A percentile compares a stretch with the other conserved stretches of the same genome.
Evolutionary conservation across 2,797 vertebrate genomes (phyloP).

Genomic region (Australoheros facetus): DNA sequence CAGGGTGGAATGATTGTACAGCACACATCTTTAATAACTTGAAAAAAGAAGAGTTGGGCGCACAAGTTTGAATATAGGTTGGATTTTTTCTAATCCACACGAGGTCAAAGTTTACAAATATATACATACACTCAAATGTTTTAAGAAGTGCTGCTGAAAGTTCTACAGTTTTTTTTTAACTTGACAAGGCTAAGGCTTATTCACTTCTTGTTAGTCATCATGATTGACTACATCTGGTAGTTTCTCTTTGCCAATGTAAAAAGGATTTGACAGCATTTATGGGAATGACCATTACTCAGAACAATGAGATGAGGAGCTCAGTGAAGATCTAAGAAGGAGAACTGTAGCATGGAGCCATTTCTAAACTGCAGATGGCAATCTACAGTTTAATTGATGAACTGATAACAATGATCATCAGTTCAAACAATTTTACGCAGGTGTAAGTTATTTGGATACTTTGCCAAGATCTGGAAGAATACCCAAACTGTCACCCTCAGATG

Average conservation of each 20-base stretch:
- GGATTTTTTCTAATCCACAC: not conserved
- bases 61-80: not conserved
- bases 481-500: not conserved
- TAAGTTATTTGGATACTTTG: not conserved
- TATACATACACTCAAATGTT: not conserved
- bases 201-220: not conserved
- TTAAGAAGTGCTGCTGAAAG: too few species aligned
- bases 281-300: not conserved
- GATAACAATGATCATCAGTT: not conserved
- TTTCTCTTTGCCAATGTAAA: not conserved
- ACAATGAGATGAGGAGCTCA: not conserved
- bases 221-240: not conserved
- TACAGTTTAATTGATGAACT: too few species aligned
- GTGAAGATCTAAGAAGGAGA: not conserved
- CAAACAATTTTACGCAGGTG: not conserved
- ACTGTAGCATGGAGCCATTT: not conserved
- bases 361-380: not conserved
- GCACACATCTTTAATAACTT: too few species aligned
- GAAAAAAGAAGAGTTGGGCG: too few species aligned
- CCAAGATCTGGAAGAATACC: not conserved
- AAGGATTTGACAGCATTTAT: not conserved
- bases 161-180: not conserved
- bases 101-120: not conserved
- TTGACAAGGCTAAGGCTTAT: not conserved
- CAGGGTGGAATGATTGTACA: not conserved